A percentile compares a stretch with the other conserved stretches of the same genome.
Evolutionary conservation across 2,888 invertebrate species (phyloP).

Genomic region (Pheosia gnoma): DNA sequence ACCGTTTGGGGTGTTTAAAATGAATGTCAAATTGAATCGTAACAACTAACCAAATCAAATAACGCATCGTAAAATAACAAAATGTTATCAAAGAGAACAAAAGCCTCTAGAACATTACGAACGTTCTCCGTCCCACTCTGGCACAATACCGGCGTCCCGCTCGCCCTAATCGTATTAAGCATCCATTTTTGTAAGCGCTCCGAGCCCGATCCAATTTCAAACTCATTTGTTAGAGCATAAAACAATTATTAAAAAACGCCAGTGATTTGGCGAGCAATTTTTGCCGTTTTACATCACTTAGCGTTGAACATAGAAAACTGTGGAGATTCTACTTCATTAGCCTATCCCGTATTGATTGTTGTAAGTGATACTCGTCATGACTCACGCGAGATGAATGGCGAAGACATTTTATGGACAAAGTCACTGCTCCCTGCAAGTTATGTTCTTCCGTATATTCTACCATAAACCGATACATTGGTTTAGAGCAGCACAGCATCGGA

Average conservation of each 20-base stretch:
- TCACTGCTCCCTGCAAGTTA: too few relatives aligned
- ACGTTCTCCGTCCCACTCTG: conserved; percentile 40
- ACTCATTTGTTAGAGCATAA: conserved; percentile 86
- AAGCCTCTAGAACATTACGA: conserved; percentile 38
- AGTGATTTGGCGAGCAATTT: conserved; percentile 78
- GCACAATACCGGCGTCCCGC: conserved; percentile 54
- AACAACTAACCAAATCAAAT: conserved; percentile 48
- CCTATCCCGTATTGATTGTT: neutral
- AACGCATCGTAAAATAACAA: conserved; percentile 55
- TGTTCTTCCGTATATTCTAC: too few relatives aligned
- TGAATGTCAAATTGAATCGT: conserved; percentile 52
- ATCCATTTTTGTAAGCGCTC: conserved; percentile 86
- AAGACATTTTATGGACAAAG: too few relatives aligned
- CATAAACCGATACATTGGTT: too few relatives aligned
- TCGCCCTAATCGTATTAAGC: conserved; percentile 86
- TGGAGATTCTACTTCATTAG: neutral
- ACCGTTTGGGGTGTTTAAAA: conserved; percentile 40
- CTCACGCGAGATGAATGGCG: too few relatives aligned
- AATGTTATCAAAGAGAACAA: conserved; percentile 54
- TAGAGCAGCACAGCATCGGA: too few relatives aligned
- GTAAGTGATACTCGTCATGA: neutral
- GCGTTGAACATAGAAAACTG: conserved; percentile 35
- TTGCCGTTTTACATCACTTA: conserved; percentile 76
- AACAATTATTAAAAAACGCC: conserved; percentile 84
- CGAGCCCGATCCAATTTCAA: conserved; percentile 87